Conservation (phyloP, 2,888 invertebrate genomes). For the Hirtodrosophila trivittata region DNA sequence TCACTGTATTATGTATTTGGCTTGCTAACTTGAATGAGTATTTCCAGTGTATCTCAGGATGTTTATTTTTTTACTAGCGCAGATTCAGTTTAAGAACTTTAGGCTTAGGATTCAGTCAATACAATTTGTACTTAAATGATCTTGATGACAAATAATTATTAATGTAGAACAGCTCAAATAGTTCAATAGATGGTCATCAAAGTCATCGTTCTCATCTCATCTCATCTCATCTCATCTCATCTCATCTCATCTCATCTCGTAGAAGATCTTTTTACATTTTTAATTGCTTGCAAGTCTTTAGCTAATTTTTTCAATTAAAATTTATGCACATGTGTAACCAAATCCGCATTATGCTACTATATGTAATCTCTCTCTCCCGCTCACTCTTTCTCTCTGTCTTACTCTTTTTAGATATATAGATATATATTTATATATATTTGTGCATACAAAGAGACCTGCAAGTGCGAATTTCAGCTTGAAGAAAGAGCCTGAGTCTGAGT, state of each 20-base stretch:
- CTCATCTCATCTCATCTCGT: too few relatives aligned
- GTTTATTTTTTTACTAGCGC: too few relatives aligned
- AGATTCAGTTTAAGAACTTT: too few relatives aligned
- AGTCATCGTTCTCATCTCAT: not conserved
- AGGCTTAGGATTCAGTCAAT: too few relatives aligned
- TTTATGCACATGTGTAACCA: slow-evolving; percentile 47
- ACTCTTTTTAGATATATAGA: not conserved
- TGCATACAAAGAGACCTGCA: slow-evolving; percentile 2
- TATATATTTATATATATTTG: slow-evolving; percentile 5
- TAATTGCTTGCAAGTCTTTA: slow-evolving; percentile 53
- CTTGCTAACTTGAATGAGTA: too few relatives aligned
- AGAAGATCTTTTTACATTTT: slow-evolving; percentile 32
- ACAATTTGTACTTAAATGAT: too few relatives aligned
- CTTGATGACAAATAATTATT: not conserved
- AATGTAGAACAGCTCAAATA: not conserved
- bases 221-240: not conserved
- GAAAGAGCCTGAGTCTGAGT: slow-evolving; percentile 22
- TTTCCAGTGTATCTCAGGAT: too few relatives aligned
- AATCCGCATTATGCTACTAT: slow-evolving; percentile 13
- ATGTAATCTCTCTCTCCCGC: too few relatives aligned
- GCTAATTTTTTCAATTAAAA: slow-evolving; percentile 53
- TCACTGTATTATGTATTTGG: too few relatives aligned
- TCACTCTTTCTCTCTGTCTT: not conserved
- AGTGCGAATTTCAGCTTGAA: slow-evolving; percentile 22
- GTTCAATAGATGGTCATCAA: not conserved